Conservation (phyloP, 2,888 invertebrate genomes). For the Zootermopsis nevadensis region DNA sequence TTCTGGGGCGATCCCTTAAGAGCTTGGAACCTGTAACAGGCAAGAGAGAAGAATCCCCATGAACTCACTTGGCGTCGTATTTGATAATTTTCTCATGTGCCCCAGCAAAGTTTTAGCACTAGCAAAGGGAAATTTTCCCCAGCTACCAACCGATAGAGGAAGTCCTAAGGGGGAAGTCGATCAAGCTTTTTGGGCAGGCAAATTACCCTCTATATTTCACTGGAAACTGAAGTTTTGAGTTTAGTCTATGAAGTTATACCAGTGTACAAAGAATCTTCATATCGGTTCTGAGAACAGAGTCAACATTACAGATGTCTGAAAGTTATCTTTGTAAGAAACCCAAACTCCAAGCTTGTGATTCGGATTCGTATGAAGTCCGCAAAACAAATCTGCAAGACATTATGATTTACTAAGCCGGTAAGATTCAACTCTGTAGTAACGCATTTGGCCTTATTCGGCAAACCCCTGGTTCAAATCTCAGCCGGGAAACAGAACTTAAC, state of each 20-base stretch:
- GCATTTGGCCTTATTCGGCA: too few species aligned
- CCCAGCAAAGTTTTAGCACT: slow-evolving; percentile 23
- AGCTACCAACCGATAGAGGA: slow-evolving; percentile 17
- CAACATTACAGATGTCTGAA: neutral
- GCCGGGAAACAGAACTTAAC: too few species aligned
- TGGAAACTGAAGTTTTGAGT: neutral
- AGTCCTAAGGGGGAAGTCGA: slow-evolving; percentile 9
- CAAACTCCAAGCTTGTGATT: neutral
- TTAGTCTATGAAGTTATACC: neutral
- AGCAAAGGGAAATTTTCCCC: neutral
- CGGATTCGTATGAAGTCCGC: neutral
- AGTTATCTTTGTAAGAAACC: neutral
- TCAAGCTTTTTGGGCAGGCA: slow-evolving; percentile 9
- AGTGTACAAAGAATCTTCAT: neutral
- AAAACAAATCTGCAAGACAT: neutral
- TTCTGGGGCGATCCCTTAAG: neutral
- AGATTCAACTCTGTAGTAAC: too few species aligned
- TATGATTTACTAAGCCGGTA: too few species aligned
- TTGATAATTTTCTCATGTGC: slow-evolving; percentile 8
- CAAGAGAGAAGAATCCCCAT: neutral
- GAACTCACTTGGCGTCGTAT: neutral
- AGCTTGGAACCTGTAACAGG: neutral
- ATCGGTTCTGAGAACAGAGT: neutral
- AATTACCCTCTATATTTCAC: slow-evolving; percentile 19
- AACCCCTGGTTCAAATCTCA: too few species aligned